These are phyloP conservation scores for Archocentrus centrarchus DNA, from an alignment of 2,113 vertebrate species.

Conservation along the genomic window DNA sequence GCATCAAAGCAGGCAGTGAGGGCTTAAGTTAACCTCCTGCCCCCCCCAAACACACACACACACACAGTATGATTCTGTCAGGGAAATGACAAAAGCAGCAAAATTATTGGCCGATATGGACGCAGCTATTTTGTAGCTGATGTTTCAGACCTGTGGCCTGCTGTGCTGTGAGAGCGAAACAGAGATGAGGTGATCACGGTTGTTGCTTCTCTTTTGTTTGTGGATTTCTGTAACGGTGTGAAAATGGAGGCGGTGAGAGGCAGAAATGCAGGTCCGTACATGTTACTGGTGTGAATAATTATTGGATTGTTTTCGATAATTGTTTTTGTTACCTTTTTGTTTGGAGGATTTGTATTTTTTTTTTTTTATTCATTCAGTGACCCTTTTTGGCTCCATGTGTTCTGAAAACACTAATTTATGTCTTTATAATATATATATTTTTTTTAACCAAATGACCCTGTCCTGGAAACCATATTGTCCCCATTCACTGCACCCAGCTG, in stretches of 20 bases:
- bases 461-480: neutral
- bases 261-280: too few relatives aligned
- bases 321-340: too few relatives aligned
- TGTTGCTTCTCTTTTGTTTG: neutral
- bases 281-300: too few relatives aligned
- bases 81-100: neutral
- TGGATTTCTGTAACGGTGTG: neutral
- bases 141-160: neutral
- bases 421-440: too few relatives aligned
- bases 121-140: neutral
- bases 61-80: neutral
- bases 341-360: too few relatives aligned
- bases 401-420: neutral
- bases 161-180: neutral
- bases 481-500: neutral
- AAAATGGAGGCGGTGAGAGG: neutral
- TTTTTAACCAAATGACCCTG: neutral
- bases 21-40: neutral
- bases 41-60: neutral
- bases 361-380: neutral
- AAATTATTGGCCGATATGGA: neutral
- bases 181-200: neutral
- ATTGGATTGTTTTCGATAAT: too few relatives aligned
- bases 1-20: too few relatives aligned
- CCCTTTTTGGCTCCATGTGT: rapidly evolving